Conservation (phyloP, 2,797 vertebrate species). For the Anolis apletophallus region DNA sequence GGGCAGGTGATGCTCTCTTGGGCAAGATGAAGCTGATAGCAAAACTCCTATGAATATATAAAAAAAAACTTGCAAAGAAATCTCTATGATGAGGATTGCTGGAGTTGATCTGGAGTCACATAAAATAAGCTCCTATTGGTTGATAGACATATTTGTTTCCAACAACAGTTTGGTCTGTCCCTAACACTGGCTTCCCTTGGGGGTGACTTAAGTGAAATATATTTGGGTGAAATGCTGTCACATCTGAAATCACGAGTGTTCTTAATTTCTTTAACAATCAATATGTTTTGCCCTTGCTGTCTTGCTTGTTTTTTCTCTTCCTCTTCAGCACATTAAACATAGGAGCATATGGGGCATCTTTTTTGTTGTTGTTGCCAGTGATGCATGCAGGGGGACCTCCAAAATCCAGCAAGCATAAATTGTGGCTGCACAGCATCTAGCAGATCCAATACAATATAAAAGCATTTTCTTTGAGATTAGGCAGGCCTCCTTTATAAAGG, state of each 20-base stretch:
- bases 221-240: not conserved
- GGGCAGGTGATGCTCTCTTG: no score
- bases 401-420: not conserved
- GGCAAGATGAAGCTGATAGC: no score
- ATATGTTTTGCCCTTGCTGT: not conserved
- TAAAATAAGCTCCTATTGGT: not conserved
- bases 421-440: not conserved
- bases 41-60: no score
- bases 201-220: not conserved
- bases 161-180: not conserved
- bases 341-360: not conserved
- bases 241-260: not conserved
- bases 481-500: not conserved
- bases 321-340: not conserved
- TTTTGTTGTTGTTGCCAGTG: not conserved
- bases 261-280: not conserved
- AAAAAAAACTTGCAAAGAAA: no score
- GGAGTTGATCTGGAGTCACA: no score
- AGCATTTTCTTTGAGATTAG: not conserved
- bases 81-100: no score
- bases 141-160: not conserved
- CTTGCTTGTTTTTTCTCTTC: not conserved
- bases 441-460: slow-evolving; percentile 1
- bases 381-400: not conserved
- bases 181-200: not conserved